phyloP scores from a whole-genome alignment of 2,113 vertebrate species.

The Bubo bubo region DNA sequence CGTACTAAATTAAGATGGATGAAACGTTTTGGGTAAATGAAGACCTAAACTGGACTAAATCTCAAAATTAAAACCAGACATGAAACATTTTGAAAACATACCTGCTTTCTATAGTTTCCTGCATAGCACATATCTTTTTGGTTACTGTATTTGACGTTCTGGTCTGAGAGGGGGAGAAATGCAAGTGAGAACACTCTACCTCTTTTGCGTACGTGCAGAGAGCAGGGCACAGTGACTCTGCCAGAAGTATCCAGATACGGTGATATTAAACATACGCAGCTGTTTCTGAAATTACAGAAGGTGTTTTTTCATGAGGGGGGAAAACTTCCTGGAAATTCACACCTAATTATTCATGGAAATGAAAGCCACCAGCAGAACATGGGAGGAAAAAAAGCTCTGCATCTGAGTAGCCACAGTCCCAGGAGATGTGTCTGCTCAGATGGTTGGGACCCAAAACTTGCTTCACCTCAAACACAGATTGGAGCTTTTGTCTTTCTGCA shows the following conservation, averaged over 20 bases:
- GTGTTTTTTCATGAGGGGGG: neutral
- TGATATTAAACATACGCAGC: neutral
- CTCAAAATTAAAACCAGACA: neutral
- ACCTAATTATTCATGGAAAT: neutral
- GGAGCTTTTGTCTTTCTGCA: neutral
- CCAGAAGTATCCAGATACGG: neutral
- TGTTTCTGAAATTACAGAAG: neutral
- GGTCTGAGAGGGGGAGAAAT: neutral
- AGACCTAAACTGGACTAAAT: neutral
- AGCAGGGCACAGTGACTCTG: neutral
- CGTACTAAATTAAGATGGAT: neutral
- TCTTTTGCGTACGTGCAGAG: neutral
- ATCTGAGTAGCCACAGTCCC: neutral
- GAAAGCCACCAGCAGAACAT: neutral
- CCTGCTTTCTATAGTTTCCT: neutral
- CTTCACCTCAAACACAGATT: neutral
- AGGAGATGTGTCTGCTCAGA: neutral
- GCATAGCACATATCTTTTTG: neutral
- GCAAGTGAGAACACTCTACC: neutral
- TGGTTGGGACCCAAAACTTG: neutral
- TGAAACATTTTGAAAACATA: neutral
- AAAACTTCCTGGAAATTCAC: neutral
- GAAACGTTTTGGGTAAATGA: neutral
- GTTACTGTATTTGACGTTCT: neutral
- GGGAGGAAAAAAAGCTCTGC: neutral